Conservation (phyloP, 2,888 invertebrate genomes). For the Megalurothrips usitatus region DNA sequence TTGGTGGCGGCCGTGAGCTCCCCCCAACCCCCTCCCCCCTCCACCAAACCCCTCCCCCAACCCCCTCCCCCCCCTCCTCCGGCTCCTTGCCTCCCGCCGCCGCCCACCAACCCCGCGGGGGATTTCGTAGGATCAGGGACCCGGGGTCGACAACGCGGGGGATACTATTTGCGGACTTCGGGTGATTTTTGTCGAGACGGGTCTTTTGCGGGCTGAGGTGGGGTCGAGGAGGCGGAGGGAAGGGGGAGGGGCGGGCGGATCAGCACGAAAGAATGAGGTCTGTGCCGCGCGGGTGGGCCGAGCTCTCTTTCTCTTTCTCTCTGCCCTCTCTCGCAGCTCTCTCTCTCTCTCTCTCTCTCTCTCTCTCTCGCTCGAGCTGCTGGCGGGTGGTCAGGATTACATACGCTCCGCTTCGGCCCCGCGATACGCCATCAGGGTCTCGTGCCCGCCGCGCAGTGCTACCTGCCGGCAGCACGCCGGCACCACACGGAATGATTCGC, state of each 20-base stretch:
- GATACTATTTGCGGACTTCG: conserved; percentile 26
- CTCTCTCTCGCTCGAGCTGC: background rate
- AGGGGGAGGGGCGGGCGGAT: background rate
- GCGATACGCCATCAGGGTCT: conserved; percentile 13
- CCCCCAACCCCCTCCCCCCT: background rate
- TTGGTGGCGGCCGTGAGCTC: background rate
- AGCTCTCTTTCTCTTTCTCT: background rate
- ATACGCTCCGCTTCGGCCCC: background rate
- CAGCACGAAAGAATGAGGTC: conserved; percentile 21
- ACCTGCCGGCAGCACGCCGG: no score
- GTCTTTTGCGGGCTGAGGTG: conserved; percentile 7
- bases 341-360: background rate
- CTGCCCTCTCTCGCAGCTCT: background rate
- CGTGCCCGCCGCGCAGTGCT: no score
- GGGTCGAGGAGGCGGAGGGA: background rate
- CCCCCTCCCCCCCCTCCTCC: background rate
- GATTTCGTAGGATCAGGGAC: conserved; percentile 19
- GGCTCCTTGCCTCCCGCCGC: background rate
- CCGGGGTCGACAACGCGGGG: conserved; percentile 6
- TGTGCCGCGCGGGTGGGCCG: background rate
- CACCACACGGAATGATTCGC: no score
- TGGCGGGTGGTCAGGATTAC: background rate
- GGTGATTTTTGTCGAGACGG: conserved; percentile 24
- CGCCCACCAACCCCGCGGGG: background rate
- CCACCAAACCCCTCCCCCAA: background rate